Percentiles rank a stretch among this genome's conserved stretches.
These are phyloP conservation scores for Okamejei kenojei DNA, from an alignment of 2,797 vertebrate genomes.

Conservation along the genomic window DNA sequence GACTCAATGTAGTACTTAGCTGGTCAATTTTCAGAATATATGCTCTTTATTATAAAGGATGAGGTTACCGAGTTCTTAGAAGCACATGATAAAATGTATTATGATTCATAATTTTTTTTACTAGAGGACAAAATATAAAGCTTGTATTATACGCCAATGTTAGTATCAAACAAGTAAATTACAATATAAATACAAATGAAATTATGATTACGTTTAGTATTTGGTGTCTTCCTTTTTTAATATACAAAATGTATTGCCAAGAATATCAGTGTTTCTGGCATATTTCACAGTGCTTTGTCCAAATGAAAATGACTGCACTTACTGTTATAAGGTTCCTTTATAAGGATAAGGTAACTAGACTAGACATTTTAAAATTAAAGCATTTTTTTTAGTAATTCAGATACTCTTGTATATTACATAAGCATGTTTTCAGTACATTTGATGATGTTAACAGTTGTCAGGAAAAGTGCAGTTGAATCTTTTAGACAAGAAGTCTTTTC, in stretches of 20 bases:
- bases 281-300: conserved; percentile 10
- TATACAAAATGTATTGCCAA: conserved; percentile 29
- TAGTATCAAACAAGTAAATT: conserved; percentile 33
- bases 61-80: no score
- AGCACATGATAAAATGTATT: no score
- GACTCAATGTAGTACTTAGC: no score
- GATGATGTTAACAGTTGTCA: not conserved
- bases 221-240: not conserved
- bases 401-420: conserved; percentile 20
- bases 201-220: conserved; percentile 6
- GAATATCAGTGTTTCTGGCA: not conserved
- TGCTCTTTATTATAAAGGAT: not conserved
- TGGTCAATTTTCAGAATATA: not conserved
- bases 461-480: not conserved
- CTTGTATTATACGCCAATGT: not conserved
- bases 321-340: not conserved
- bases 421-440: conserved; percentile 28
- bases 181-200: conserved; percentile 34
- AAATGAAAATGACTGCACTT: conserved; percentile 15
- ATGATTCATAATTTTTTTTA: no score
- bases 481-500: not conserved
- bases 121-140: not conserved
- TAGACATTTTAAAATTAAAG: conserved; percentile 30
- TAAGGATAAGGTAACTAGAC: conserved; percentile 6
- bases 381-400: conserved; percentile 29